A percentile compares a stretch with the other conserved stretches of the same genome.
Conservation (phyloP, 92 coral and sea anemone genomes). For the Palythoa grandiflora region DNA sequence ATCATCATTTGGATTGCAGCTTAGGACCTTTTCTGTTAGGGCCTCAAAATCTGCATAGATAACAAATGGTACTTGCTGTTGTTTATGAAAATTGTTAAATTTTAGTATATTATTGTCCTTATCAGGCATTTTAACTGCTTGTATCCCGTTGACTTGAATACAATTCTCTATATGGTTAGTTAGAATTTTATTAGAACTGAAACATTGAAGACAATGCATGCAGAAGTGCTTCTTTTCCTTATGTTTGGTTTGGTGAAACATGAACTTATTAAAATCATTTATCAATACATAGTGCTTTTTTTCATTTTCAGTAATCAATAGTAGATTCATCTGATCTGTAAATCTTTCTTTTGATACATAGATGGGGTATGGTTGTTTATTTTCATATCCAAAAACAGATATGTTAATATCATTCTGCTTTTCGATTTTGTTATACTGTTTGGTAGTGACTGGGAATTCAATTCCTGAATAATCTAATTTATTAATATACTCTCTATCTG, state of each 20-base stretch:
- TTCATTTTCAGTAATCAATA: conserved; percentile 19
- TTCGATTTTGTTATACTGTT: conserved; percentile 24
- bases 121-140: too few relatives aligned
- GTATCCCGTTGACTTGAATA: conserved; percentile 21
- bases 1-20: conserved; percentile 19
- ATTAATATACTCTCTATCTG: neutral
- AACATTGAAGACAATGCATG: too few relatives aligned
- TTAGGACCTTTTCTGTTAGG: conserved; percentile 21
- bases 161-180: conserved; percentile 47
- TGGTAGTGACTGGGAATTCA: conserved; percentile 22
- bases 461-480: conserved; percentile 32
- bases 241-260: conserved; percentile 30
- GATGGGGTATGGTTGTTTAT: conserved; percentile 50
- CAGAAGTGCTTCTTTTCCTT: conserved; percentile 34
- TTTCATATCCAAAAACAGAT: conserved; percentile 62
- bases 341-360: conserved; percentile 49
- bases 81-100: conserved; percentile 44
- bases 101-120: too few relatives aligned
- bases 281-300: conserved; percentile 48
- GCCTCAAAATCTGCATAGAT: conserved; percentile 46
- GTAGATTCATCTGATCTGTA: conserved; percentile 28
- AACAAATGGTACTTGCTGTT: conserved; percentile 5
- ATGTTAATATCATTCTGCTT: conserved; percentile 46
- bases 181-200: too few relatives aligned
- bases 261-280: conserved; percentile 46